Percentiles rank a stretch among this genome's conserved stretches.
Evolutionary conservation across 2,113 vertebrate species (phyloP).

Genomic region (Calonectris borealis): DNA sequence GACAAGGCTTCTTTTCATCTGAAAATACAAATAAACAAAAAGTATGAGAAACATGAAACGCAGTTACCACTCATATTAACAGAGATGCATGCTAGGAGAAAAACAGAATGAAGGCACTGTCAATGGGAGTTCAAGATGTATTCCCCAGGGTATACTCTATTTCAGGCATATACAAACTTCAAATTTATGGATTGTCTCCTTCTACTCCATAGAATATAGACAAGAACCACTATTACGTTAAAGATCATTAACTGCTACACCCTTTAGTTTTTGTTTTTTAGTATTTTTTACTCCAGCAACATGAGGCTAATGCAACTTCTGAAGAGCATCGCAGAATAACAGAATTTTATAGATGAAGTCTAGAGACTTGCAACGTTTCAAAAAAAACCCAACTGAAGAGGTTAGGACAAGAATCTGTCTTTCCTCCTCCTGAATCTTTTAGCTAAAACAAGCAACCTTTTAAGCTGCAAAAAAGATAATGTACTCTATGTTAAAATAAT

Average conservation of each 20-base stretch:
- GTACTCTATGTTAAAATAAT: not conserved
- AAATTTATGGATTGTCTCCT: not conserved
- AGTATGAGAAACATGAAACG: not conserved
- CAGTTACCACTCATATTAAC: not conserved
- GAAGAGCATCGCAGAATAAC: not conserved
- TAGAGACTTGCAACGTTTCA: not conserved
- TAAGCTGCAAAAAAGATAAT: not conserved
- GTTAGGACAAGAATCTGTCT: not conserved
- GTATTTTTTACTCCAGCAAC: not conserved
- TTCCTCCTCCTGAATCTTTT: not conserved
- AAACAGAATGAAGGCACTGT: not conserved
- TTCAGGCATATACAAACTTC: not conserved
- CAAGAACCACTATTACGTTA: not conserved
- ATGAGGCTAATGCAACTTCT: not conserved
- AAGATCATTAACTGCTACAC: not conserved
- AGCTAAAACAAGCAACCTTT: not conserved
- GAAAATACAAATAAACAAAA: constrained; percentile 9
- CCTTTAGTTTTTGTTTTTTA: not conserved
- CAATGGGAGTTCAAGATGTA: rapidly evolving
- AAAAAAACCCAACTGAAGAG: not conserved
- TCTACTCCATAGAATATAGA: not conserved
- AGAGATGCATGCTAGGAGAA: not conserved
- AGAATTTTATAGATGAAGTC: not conserved
- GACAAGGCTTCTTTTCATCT: constrained; percentile 89
- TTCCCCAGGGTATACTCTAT: not conserved